Base-by-base conservation (phyloP, 2,113 vertebrate species). In the Lonchura striata region DNA sequence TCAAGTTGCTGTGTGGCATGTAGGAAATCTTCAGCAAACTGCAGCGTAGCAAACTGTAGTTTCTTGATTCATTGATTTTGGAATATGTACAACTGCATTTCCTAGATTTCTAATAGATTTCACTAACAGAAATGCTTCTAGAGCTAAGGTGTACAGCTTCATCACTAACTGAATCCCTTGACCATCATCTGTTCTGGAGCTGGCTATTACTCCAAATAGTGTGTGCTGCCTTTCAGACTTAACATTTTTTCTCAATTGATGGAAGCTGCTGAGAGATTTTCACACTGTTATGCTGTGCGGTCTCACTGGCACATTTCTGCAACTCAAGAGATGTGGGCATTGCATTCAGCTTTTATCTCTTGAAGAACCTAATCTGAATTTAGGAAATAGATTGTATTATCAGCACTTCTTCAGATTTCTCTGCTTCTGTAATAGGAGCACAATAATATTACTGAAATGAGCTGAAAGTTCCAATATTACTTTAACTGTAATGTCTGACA, bases 161-260 rank as follows among this genome's bases (percentile, higher is more conserved):
- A 49, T 76, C 1, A 6, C 12, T 57, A 21, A 28, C 24, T 6
- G 5, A 59, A 92, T 20, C 6, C 31, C 20, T 21, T 47, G 41
- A 54, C 33, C 12, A 44, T 22, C 59, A 47, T 41, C 24, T 69
- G 0, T 60, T 72, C 41, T 82, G 35, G 49, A 68, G 49, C 16
- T 4, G 0, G 11, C 59, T 92, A 9, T 88, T 76, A 15, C 31
- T 75, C 57, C 74, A 31, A 76, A 44, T 19, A 28, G 8, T 46
- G n/a, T 72, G 31, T 82, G 64, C 60, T 94, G n/a, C 33, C 24
- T 72, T 16, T 72, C 33, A 64, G 24, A 13, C 16, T 79, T 92
- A 37, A 10, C 0, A 4, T 64, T 88, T 87, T 87, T 57, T 37
- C n/a, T 46, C 9, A 42, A 1, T 70, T 0, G 0, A 20, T 74